Base-by-base conservation (phyloP, 2,888 invertebrate species). In the Andrena chrysosceles region DNA sequence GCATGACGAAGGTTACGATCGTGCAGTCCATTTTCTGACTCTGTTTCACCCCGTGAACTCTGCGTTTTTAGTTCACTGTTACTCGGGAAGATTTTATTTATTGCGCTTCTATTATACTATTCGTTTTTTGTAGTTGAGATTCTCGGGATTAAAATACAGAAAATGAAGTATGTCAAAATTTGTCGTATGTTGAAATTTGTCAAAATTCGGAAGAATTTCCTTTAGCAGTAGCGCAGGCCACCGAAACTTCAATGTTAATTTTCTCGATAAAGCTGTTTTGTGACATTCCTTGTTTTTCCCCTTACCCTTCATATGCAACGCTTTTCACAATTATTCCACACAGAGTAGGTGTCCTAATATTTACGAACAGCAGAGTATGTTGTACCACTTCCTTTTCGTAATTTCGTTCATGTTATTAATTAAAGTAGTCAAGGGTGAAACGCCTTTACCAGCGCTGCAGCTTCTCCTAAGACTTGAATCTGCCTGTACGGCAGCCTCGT, bases 381-480 rank as follows among this genome's bases (percentile, higher is more conserved):
- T 0, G 2, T 8, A 33, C 8, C 2, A 8, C 8, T 33, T 35
- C 0, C 10, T 10, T 35, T 10, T 2, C 10, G 4, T 42, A 13
- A 42, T 13, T 3, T 4, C 13, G 3, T 13, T 42, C 13, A 13
- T 13, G 13, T 42, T 42, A 42, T 13, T 42, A 71, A 72, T 85
- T 80, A 77, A 78, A 54, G 60, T 23, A 59, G 60, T 52, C 75
- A 42, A 13, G n/a, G 10, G 62, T 69, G 54, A 63, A 82, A 63
- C 82, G 82, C 49, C 72, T 81, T 71, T 64, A 59, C 66, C 68
- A 59, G 52, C 26, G 29, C 73, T 72, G 60, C 54, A 79, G 64
- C 68, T 66, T 83, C 77, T 66, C 83, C 16, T 73, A 77, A 81
- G 80, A 85, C 81, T 79, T 79, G 76, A 74, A 79, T 82, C 82